These are phyloP conservation scores for Galago senegalensis DNA, from an alignment of 2,797 vertebrate genomes.

Conservation along the genomic window DNA sequence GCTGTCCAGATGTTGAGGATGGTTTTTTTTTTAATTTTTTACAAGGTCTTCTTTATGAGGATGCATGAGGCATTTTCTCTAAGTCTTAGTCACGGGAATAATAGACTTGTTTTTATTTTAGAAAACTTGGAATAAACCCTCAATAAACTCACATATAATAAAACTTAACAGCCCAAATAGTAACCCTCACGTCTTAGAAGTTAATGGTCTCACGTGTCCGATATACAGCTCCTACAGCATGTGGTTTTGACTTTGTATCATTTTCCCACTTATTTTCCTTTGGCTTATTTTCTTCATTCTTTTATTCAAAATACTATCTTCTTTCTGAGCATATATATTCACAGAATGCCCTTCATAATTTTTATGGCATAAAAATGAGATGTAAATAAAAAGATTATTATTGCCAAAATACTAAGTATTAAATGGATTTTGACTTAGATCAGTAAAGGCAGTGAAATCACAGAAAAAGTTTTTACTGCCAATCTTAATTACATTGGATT, in stretches of 20 bases:
- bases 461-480: background rate
- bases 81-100: background rate
- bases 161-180: background rate
- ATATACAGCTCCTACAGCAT: background rate
- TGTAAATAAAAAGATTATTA: conserved; percentile 4
- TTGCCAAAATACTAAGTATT: background rate
- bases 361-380: background rate
- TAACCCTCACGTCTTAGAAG: background rate
- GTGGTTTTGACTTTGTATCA: background rate
- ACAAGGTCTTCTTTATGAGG: background rate
- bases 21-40: background rate
- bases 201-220: background rate
- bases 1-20: background rate
- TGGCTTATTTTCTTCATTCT: background rate
- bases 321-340: background rate
- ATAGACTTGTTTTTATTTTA: conserved; percentile 21
- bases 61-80: background rate
- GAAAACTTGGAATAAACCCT: background rate
- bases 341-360: background rate
- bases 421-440: background rate
- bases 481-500: background rate
- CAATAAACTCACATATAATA: background rate
- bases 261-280: conserved; percentile 19
- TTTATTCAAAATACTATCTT: conserved; percentile 19
- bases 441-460: background rate